Conservation (phyloP, 1,140 invertebrate genomes). For the Euglossa dilemma region DNA sequence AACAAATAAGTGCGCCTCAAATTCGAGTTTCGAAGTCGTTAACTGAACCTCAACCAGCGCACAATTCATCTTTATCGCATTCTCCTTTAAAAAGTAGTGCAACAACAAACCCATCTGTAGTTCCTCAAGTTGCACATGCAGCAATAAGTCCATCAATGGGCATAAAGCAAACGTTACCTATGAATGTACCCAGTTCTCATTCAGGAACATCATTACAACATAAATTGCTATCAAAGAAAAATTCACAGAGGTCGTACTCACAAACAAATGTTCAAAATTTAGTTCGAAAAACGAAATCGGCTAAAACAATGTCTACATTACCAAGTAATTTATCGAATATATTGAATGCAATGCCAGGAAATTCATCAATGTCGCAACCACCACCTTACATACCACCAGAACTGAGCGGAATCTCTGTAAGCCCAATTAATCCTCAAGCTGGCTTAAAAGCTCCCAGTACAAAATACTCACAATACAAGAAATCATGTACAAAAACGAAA, state of each 20-base stretch:
- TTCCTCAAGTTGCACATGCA: constrained; percentile 55
- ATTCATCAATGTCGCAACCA: constrained; percentile 51
- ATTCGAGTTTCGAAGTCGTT: constrained; percentile 75
- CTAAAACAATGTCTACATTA: constrained; percentile 43
- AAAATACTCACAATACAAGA: constrained; percentile 62
- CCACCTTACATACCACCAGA: constrained; percentile 67
- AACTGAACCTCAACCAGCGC: constrained; percentile 74
- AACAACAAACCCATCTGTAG: constrained; percentile 30
- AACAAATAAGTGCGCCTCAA: constrained; percentile 70
- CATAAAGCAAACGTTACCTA: constrained; percentile 64
- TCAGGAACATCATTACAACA: constrained; percentile 73
- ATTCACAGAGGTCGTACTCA: constrained; percentile 64
- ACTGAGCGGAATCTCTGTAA: constrained; percentile 73
- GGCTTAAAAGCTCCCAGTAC: constrained; percentile 24
- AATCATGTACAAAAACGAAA: constrained; percentile 59
- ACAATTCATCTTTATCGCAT: constrained; percentile 68
- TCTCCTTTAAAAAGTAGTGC: constrained; percentile 60
- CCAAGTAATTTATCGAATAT: constrained; percentile 59
- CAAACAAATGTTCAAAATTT: constrained; percentile 42
- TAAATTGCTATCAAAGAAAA: constrained; percentile 77
- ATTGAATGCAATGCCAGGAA: constrained; percentile 43
- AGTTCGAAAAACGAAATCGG: constrained; percentile 61
- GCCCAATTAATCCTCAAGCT: constrained; percentile 51
- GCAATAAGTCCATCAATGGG: constrained; percentile 54
- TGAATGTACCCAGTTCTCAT: constrained; percentile 59